Evolutionary conservation across 2,797 vertebrate species (phyloP), one percentile per base, ranked within the genome.

Genomic region (Schizopygopsis malacanthus): DNA sequence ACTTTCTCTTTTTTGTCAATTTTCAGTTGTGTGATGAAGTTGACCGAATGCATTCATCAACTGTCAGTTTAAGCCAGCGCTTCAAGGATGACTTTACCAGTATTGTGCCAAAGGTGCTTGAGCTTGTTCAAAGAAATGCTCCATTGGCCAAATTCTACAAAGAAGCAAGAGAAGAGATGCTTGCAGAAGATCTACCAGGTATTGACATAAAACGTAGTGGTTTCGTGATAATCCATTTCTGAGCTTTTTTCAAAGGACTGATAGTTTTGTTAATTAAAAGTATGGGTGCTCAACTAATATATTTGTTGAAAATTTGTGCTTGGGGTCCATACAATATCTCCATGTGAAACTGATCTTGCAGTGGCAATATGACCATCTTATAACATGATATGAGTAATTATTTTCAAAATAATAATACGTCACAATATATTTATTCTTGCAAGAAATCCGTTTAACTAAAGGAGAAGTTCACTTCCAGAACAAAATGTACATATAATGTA

Each of bases 111-210:
- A 56, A 39, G 6, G 50, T 82, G 47, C 69, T 82, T 33, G 39
- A 54, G 41, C 67, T 41, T 41, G 39, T 73, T 73, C 25, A 71
- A 82, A 50, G 52, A 71, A 56, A 56, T 54, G 22, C 80, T 13
- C 80, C 80, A 50, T 71, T 72, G 13, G 67, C 80, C 50, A 82
- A 72, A 54, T 8, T 82, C 25, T 39, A 72, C 67, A 59, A 39
- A 15, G 81, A 61, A 72, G 81, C 67, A 73, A 59, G 81, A 82
- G 81, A 82, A 41, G 41, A 41, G 41, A 41, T 41, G 41, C 41
- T 41, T 41, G 41, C 41, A 41, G 41, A 41, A 41, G 1, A 41
- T 41, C 41, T 41, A 41, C 41, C 41, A 41, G 41, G 41, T 41
- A 41, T 41, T 41, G 41, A 41, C 41, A 1, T 41, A 41, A 41